These are phyloP conservation scores for Acronicta leporina DNA, from an alignment of 2,888 invertebrate genomes.

Conservation along the genomic window DNA sequence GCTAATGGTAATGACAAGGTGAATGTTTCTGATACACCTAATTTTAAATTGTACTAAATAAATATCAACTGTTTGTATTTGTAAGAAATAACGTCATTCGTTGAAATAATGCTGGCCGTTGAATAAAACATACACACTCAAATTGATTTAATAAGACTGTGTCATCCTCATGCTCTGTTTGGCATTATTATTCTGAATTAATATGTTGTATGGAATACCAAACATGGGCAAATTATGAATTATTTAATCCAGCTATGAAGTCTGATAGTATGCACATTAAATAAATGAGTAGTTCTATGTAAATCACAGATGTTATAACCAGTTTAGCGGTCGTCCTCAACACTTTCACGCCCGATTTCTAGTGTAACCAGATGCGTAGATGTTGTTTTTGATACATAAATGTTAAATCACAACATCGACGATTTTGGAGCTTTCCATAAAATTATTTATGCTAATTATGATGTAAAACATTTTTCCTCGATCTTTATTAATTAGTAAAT, in stretches of 20 bases:
- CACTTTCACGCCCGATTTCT: slow-evolving; percentile 84
- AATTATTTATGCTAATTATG: slow-evolving; percentile 38
- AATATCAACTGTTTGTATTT: slow-evolving; percentile 4
- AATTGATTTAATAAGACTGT: slow-evolving; percentile 23
- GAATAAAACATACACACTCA: slow-evolving; percentile 33
- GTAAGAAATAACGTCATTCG: slow-evolving; percentile 5
- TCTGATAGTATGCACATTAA: slow-evolving; percentile 57
- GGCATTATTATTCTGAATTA: slow-evolving; percentile 29
- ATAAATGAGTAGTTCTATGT: slow-evolving; percentile 70
- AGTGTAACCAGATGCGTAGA: slow-evolving; percentile 67
- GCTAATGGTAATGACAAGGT: slow-evolving; percentile 62
- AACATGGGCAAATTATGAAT: slow-evolving; percentile 49
- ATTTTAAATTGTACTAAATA: slow-evolving; percentile 9
- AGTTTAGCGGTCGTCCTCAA: slow-evolving; percentile 72
- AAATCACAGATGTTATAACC: slow-evolving; percentile 77
- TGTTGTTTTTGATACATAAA: slow-evolving; percentile 67
- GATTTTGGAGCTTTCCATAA: slow-evolving; percentile 34
- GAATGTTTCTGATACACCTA: slow-evolving; percentile 48
- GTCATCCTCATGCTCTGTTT: slow-evolving; percentile 13
- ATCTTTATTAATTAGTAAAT: slow-evolving; percentile 42
- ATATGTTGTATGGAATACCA: slow-evolving; percentile 24
- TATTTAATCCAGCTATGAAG: slow-evolving; percentile 46
- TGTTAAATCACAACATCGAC: slow-evolving; percentile 30
- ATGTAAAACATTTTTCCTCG: slow-evolving; percentile 43
- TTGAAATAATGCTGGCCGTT: slow-evolving; percentile 8